These are phyloP conservation scores for Cheumatopsyche charites DNA, from an alignment of 1,140 invertebrate species.

Conservation along the genomic window DNA sequence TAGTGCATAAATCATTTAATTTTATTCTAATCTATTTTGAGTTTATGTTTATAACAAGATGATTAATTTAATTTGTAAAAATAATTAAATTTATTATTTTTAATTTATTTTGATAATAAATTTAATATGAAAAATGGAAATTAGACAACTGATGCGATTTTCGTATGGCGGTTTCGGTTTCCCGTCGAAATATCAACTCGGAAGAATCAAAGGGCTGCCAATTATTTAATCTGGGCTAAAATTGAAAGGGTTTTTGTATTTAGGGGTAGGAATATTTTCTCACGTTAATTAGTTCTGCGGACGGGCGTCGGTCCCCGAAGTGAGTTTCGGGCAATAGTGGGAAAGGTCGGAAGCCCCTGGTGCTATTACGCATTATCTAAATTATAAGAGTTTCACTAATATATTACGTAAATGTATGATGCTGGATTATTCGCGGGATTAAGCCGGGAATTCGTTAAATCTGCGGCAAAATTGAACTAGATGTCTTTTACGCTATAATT, in stretches of 20 bases:
- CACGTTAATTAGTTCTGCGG: slow-evolving; percentile 36
- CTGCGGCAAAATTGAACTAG: too few relatives aligned
- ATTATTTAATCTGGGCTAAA: slow-evolving; percentile 24
- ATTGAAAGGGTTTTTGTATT: slow-evolving; percentile 34
- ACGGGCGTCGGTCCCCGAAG: slow-evolving; percentile 27
- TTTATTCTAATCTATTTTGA: too few relatives aligned
- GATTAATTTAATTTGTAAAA: too few relatives aligned
- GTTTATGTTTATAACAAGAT: too few relatives aligned
- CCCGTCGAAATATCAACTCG: slow-evolving; percentile 13
- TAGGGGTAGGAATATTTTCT: slow-evolving; percentile 23
- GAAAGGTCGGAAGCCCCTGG: slow-evolving; percentile 24
- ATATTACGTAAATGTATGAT: background rate
- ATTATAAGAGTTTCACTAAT: slow-evolving; percentile 31
- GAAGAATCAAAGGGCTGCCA: background rate
- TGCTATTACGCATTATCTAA: slow-evolving; percentile 27
- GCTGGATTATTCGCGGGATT: background rate
- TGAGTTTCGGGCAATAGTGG: slow-evolving; percentile 28
- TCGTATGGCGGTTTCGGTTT: background rate
- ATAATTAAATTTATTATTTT: too few relatives aligned
- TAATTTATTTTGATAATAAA: too few relatives aligned
- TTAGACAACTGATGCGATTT: too few relatives aligned
- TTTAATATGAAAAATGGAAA: too few relatives aligned
- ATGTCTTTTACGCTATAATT: too few relatives aligned
- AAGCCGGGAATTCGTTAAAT: background rate
- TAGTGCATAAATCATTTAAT: too few relatives aligned